Conservation (phyloP, 2,888 invertebrate species). For the Yponomeuta malinellus region DNA sequence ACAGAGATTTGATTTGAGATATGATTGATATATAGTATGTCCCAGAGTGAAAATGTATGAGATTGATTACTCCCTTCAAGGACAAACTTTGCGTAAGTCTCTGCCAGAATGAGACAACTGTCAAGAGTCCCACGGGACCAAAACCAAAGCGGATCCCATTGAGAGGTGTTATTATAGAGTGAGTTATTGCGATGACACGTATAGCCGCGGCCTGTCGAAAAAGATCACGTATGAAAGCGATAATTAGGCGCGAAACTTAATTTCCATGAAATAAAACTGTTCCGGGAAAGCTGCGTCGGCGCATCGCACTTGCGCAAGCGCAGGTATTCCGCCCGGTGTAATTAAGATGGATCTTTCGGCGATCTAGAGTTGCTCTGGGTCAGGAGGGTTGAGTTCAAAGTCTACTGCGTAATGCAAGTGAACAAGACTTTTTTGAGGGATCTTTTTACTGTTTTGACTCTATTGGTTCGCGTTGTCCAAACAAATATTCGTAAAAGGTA, state of each 20-base stretch:
- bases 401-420: not conserved
- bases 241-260: slow-evolving; percentile 67
- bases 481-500: too few species aligned
- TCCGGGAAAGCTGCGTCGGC: slow-evolving; percentile 37
- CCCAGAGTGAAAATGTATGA: too few species aligned
- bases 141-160: slow-evolving; percentile 39
- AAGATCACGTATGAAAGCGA: slow-evolving; percentile 55
- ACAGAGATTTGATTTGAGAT: too few species aligned
- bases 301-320: slow-evolving; percentile 27
- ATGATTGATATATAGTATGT: too few species aligned
- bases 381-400: not conserved
- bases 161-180: slow-evolving; percentile 61
- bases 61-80: too few species aligned
- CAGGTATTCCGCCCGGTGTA: slow-evolving; percentile 12
- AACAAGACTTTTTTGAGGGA: not conserved
- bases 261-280: slow-evolving; percentile 46
- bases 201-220: slow-evolving; percentile 29
- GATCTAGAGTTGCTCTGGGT: slow-evolving; percentile 7
- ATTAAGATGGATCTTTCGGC: slow-evolving; percentile 14
- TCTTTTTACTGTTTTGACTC: not conserved
- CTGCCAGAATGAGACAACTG: not conserved
- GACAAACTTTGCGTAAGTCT: too few species aligned
- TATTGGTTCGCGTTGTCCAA: too few species aligned
- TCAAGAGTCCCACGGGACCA: slow-evolving; percentile 15
- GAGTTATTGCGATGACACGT: slow-evolving; percentile 68